These are phyloP conservation scores for Iphiclides podalirius DNA, from an alignment of 2,888 invertebrate species.

Conservation along the genomic window DNA sequence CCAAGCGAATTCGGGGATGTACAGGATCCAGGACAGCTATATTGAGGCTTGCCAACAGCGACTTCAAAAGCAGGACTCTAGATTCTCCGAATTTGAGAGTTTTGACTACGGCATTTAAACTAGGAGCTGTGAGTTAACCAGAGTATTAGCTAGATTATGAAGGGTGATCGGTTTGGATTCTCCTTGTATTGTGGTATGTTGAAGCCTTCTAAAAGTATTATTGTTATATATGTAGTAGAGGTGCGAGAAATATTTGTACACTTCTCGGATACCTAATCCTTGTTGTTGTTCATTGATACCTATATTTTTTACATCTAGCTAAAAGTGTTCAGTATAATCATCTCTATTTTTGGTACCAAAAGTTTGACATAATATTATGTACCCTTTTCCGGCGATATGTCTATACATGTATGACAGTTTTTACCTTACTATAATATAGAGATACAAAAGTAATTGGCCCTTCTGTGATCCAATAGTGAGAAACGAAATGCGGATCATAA, in stretches of 20 bases:
- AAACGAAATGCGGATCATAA: slow-evolving; percentile 14
- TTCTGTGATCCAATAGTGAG: slow-evolving; percentile 39
- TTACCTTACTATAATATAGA: slow-evolving; percentile 24
- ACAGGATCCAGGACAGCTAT: slow-evolving; percentile 92
- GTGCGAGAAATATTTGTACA: slow-evolving; percentile 76
- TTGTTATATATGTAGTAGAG: slow-evolving; percentile 77
- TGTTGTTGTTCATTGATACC: slow-evolving; percentile 79
- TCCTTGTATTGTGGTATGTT: slow-evolving; percentile 69
- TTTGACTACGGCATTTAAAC: slow-evolving; percentile 87
- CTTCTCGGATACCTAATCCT: slow-evolving; percentile 75
- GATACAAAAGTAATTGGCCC: slow-evolving; percentile 28
- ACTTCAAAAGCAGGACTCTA: slow-evolving; percentile 93
- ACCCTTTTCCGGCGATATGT: slow-evolving; percentile 40
- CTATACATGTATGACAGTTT: slow-evolving; percentile 21
- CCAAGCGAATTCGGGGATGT: slow-evolving; percentile 96
- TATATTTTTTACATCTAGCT: slow-evolving; percentile 78
- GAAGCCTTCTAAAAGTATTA: slow-evolving; percentile 78
- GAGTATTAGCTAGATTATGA: slow-evolving; percentile 74
- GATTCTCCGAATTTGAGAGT: slow-evolving; percentile 89
- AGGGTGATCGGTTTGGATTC: slow-evolving; percentile 61
- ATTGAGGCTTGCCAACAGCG: slow-evolving; percentile 93
- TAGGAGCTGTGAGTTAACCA: slow-evolving; percentile 71
- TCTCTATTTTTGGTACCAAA: slow-evolving; percentile 76
- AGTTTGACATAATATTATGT: slow-evolving; percentile 43
- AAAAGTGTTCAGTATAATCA: slow-evolving; percentile 75